Base-by-base conservation (phyloP, 2,888 invertebrate species). In the Microchrysa polita region DNA sequence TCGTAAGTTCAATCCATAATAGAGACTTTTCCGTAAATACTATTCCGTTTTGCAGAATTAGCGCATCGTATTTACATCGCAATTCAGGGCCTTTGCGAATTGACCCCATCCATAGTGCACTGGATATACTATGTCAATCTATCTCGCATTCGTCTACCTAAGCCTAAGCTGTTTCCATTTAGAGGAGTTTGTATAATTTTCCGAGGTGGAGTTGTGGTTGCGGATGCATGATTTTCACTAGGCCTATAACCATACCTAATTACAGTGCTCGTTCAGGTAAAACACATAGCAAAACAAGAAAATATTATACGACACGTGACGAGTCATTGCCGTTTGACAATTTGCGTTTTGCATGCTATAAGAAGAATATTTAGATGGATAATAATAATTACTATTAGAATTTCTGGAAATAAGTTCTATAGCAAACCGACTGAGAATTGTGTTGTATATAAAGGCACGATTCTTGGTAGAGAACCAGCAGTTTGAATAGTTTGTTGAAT, bases 211-310 rank as follows among this genome's bases (percentile, higher is more conserved):
- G 14, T 48, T 48, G n/a, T 42, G 48, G 48, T 48, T 48, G 48
- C 48, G 48, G 48, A 4, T 48, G 14, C 48, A 12, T 48, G 48
- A n/a, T n/a, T 48, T 48, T 48, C 14, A 48, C 4, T 48, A 48
- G 48, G 48, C 48, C 48, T 48, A 48, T n/a, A n/a, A n/a, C n/a
- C n/a, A n/a, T n/a, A n/a, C n/a, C n/a, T 48, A 48, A 48, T 48
- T 48, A n/a, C n/a, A 48, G 48, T 48, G 48, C 4, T 48, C 48
- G 48, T 12, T 12, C 48, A 48, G 14, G 48, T 48, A 48, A 48
- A 48, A 48, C 48, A 48, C 48, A n/a, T 48, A n/a, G 14, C n/a
- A n/a, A n/a, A 48, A 4, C 48, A 48, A 48, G 48, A 48, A n/a
- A 10, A 48, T n/a, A n/a, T 42, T n/a, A n/a, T n/a, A n/a, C n/a